Conservation (phyloP, 2,888 invertebrate species). For the Dynastes grantii region DNA sequence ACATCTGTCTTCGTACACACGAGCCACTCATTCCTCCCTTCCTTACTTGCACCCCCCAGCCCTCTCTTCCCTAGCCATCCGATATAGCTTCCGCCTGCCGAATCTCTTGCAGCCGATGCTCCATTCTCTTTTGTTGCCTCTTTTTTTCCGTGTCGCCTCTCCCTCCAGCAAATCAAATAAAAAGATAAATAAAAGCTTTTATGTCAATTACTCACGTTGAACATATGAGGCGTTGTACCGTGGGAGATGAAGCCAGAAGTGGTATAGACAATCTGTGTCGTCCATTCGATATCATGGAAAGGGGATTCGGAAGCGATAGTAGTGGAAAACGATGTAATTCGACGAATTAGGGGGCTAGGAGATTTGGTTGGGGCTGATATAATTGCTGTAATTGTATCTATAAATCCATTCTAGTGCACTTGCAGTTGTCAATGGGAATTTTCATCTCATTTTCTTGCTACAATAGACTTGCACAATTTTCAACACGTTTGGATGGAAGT, state of each 20-base stretch:
- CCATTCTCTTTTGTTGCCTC: neutral
- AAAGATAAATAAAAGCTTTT: slow-evolving; percentile 40
- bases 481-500: too few relatives aligned
- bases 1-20: slow-evolving; percentile 51
- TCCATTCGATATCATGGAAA: too few relatives aligned
- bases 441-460: too few relatives aligned
- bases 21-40: slow-evolving; percentile 2
- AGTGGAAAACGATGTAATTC: too few relatives aligned
- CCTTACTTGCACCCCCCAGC: too few relatives aligned
- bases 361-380: too few relatives aligned
- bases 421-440: too few relatives aligned
- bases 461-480: too few relatives aligned
- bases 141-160: neutral
- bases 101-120: neutral
- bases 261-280: neutral
- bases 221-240: slow-evolving; percentile 7
- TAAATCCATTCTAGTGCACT: too few relatives aligned
- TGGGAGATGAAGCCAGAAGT: neutral
- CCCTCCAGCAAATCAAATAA: slow-evolving; percentile 30
- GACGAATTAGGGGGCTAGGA: too few relatives aligned
- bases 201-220: slow-evolving; percentile 20
- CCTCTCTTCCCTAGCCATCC: neutral
- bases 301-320: too few relatives aligned
- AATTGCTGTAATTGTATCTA: too few relatives aligned
- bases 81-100: neutral